phyloP scores from a whole-genome alignment of 2,888 invertebrate species.

The Agrochola lychnidis region DNA sequence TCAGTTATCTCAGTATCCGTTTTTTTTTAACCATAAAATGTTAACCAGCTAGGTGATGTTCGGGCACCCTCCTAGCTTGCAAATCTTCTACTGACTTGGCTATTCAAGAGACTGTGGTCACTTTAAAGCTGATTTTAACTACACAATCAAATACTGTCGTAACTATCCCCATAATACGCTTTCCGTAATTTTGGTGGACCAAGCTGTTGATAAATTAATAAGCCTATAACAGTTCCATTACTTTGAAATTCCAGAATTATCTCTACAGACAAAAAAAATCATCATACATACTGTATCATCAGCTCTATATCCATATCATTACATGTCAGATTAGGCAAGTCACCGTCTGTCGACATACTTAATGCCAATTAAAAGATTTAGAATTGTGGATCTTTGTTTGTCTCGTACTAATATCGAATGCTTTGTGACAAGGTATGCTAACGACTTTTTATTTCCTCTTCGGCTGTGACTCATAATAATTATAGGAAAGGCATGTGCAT shows the following conservation, averaged over 20 bases:
- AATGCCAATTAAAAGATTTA: conserved; percentile 91
- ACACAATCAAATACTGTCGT: neutral
- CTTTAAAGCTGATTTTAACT: neutral
- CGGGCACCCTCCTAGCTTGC: neutral
- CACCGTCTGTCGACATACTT: conserved; percentile 89
- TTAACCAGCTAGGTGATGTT: neutral
- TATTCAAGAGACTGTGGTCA: neutral
- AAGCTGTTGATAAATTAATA: neutral
- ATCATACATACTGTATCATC: conserved; percentile 34
- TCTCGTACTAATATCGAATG: conserved; percentile 83
- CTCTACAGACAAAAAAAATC: neutral
- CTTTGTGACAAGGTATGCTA: conserved; percentile 49
- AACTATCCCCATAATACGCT: neutral
- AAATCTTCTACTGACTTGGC: neutral
- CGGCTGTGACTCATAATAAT: conserved; percentile 45
- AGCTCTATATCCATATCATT: conserved; percentile 81
- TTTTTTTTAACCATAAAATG: neutral
- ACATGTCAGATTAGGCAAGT: conserved; percentile 87
- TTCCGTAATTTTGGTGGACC: neutral
- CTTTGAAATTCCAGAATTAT: neutral
- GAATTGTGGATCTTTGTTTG: conserved; percentile 89
- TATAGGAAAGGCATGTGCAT: conserved; percentile 27
- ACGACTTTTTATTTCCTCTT: conserved; percentile 47
- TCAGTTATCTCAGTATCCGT: neutral
- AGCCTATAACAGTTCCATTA: too few species aligned